Percentiles rank a stretch among this genome's conserved stretches.
These are phyloP conservation scores for Artemia sinica DNA, from an alignment of 2,888 invertebrate species.

Conservation along the genomic window DNA sequence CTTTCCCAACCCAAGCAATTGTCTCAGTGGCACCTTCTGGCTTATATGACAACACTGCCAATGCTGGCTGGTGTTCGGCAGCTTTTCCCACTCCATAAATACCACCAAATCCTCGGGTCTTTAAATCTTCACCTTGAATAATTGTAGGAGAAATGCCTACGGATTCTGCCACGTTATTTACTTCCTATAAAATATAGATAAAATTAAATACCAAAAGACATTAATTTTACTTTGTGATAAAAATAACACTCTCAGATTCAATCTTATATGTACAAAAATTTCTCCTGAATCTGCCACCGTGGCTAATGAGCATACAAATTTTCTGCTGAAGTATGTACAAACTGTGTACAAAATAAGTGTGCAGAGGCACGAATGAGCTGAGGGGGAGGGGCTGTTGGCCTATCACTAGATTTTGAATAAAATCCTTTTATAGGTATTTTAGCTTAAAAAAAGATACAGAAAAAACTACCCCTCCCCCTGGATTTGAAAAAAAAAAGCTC, in stretches of 20 bases:
- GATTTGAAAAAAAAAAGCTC: too few species aligned
- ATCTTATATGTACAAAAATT: too few species aligned
- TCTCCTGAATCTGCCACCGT: too few species aligned
- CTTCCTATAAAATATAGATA: slow-evolving; percentile 39
- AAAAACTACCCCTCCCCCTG: too few species aligned
- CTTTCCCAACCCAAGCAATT: slow-evolving; percentile 80
- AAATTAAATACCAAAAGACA: not conserved
- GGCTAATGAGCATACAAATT: too few species aligned
- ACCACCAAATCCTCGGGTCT: slow-evolving; percentile 61
- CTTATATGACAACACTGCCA: slow-evolving; percentile 47
- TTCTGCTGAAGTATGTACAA: too few species aligned
- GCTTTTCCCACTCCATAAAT: slow-evolving; percentile 72
- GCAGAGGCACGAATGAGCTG: too few species aligned
- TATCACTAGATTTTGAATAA: too few species aligned
- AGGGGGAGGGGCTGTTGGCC: too few species aligned
- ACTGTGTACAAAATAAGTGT: too few species aligned
- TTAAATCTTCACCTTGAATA: slow-evolving; percentile 60
- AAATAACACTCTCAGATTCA: slow-evolving; percentile 18
- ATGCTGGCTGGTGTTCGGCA: slow-evolving; percentile 44
- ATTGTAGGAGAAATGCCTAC: slow-evolving; percentile 48
- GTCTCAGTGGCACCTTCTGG: slow-evolving; percentile 43
- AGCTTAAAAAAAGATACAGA: too few species aligned
- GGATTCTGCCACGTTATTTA: slow-evolving; percentile 43
- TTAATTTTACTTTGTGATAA: not conserved
- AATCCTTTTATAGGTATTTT: too few species aligned